Percentiles rank a stretch among this genome's conserved stretches.
phyloP scores from a whole-genome alignment of 2,797 vertebrate genomes.

The Gymnocypris eckloni region DNA sequence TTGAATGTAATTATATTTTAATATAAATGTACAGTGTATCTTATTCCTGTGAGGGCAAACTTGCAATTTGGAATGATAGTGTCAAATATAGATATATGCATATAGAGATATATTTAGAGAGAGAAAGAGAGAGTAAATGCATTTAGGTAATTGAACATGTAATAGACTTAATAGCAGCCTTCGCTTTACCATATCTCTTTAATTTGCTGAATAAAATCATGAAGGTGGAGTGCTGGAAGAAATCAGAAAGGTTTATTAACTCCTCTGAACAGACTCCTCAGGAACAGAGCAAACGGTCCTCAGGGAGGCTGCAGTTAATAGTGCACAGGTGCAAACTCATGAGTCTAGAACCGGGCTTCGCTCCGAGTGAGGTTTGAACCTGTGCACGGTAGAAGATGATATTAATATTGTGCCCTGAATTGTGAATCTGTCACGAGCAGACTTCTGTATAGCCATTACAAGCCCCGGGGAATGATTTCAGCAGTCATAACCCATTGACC shows the following conservation, averaged over 20 bases:
- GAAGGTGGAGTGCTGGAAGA: conserved; percentile 11
- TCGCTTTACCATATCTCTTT: background rate
- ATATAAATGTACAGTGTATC: background rate
- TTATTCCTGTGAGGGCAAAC: background rate
- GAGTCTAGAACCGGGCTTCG: background rate
- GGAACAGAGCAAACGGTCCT: background rate
- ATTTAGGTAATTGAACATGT: background rate
- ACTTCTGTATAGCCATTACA: background rate
- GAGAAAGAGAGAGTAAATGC: background rate
- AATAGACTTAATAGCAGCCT: conserved; percentile 17
- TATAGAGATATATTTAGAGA: background rate
- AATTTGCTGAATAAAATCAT: conserved; percentile 32
- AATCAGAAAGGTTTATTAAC: conserved; percentile 28
- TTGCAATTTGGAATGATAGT: background rate
- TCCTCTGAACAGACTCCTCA: conserved; percentile 13
- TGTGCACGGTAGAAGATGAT: background rate
- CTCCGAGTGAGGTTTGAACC: background rate
- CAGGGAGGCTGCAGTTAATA: conserved; percentile 2
- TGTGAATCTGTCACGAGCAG: background rate
- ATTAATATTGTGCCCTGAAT: conserved; percentile 2
- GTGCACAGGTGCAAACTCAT: conserved; percentile 10
- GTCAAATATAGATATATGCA: background rate
- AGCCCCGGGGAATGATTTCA: background rate
- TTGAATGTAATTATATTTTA: background rate
- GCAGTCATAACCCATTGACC: background rate